phyloP scores from a whole-genome alignment of 2,113 vertebrate genomes.

The Limnothrissa miodon region DNA sequence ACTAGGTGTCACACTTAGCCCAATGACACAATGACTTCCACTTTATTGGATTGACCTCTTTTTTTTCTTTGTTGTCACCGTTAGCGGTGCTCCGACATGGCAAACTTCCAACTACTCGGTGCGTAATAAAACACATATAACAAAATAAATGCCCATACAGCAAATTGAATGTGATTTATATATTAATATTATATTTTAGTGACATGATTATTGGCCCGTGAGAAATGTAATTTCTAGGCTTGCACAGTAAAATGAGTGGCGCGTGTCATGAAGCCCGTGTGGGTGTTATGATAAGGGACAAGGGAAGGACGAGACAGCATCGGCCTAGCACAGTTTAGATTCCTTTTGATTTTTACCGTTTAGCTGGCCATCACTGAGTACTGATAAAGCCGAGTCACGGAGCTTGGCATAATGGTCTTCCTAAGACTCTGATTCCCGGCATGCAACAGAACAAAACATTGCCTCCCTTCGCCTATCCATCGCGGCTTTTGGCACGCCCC shows the following conservation, averaged over 20 bases:
- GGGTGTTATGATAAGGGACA: not conserved
- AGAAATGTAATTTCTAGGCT: not conserved
- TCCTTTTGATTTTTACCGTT: not conserved
- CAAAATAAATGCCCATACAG: not conserved
- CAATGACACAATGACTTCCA: not conserved
- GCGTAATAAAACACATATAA: not conserved
- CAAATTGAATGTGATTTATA: not conserved
- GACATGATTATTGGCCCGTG: not conserved
- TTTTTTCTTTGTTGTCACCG: not conserved
- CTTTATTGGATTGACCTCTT: conserved; percentile 12
- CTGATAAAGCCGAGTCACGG: not conserved
- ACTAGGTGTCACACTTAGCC: not conserved
- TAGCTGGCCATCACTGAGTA: not conserved
- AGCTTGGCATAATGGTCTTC: not conserved
- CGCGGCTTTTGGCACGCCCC: conserved; percentile 50
- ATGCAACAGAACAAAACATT: conserved; percentile 53
- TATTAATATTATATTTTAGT: not conserved
- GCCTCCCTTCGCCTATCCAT: conserved; percentile 36
- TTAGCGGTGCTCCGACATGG: not conserved
- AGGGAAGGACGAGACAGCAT: not conserved
- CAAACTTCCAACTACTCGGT: not conserved
- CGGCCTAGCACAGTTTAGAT: not conserved
- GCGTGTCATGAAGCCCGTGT: not conserved
- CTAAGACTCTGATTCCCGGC: conserved; percentile 40
- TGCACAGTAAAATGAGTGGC: not conserved